These are phyloP conservation scores for Augiades crinisus DNA, from an alignment of 2,888 invertebrate genomes.

Conservation along the genomic window DNA sequence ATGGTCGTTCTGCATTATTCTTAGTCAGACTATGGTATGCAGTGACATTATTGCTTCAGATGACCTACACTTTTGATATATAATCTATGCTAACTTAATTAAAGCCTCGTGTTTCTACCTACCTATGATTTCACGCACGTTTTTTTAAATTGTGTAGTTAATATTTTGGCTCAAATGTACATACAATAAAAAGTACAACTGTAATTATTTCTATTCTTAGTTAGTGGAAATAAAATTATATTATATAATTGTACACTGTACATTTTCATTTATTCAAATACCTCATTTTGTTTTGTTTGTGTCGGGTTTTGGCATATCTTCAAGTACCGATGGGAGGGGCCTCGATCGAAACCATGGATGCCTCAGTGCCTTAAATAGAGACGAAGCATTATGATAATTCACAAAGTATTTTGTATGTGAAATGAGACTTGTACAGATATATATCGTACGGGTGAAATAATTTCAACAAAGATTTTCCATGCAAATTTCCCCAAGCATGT, in stretches of 20 bases:
- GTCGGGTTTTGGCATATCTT: slow-evolving; percentile 86
- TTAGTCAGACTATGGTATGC: no score
- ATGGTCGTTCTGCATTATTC: no score
- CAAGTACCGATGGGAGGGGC: slow-evolving; percentile 84
- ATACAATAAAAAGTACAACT: slow-evolving; percentile 62
- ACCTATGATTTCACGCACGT: slow-evolving; percentile 7
- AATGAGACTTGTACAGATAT: no score
- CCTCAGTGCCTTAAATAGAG: slow-evolving; percentile 83
- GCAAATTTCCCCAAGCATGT: no score
- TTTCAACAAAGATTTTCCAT: no score
- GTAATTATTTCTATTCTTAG: slow-evolving; percentile 47
- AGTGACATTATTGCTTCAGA: not conserved
- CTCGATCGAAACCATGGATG: slow-evolving; percentile 87
- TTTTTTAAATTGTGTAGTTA: not conserved
- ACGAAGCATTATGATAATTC: not conserved
- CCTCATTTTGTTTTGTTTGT: slow-evolving; percentile 30
- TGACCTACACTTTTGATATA: no score
- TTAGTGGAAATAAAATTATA: slow-evolving; percentile 23
- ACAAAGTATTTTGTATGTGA: not conserved
- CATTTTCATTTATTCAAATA: slow-evolving; percentile 44
- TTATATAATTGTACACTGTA: slow-evolving; percentile 45
- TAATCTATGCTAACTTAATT: no score
- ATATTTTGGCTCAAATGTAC: slow-evolving; percentile 53
- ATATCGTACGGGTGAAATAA: no score
- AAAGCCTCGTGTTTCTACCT: no score